Evolutionary conservation across 2,113 vertebrate species (phyloP).

Genomic region (Anthoscopus minutus): DNA sequence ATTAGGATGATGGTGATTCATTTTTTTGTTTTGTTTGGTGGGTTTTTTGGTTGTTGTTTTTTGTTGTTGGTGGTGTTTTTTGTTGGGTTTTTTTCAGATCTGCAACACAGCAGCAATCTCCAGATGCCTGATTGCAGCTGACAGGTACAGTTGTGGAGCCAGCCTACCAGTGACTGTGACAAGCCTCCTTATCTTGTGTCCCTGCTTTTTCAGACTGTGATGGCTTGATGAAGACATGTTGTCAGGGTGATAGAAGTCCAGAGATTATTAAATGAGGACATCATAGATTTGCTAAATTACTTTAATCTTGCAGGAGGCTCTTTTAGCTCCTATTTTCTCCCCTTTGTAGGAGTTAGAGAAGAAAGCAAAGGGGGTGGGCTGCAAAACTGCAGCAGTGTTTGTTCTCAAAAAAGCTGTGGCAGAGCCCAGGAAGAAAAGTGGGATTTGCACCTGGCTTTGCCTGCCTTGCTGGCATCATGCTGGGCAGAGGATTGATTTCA

Average conservation of each 20-base stretch:
- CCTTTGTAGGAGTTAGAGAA: not conserved
- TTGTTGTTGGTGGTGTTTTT: too few relatives aligned
- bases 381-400: not conserved
- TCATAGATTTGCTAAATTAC: not conserved
- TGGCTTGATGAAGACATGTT: not conserved
- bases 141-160: not conserved
- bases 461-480: not conserved
- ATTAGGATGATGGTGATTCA: not conserved
- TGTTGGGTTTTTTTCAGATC: too few relatives aligned
- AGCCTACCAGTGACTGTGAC: not conserved
- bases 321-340: not conserved
- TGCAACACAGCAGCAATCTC: not conserved
- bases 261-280: slow-evolving; percentile 2
- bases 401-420: not conserved
- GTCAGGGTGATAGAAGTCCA: not conserved
- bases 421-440: not conserved
- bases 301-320: not conserved
- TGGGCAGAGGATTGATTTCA: not conserved
- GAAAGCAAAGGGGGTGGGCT: not conserved
- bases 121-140: not conserved
- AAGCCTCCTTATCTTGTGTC: not conserved
- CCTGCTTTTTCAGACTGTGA: not conserved
- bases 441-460: not conserved
- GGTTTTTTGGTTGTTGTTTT: too few relatives aligned
- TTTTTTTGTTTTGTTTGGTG: not conserved